These are phyloP conservation scores for Chrysolophus pictus DNA, from an alignment of 2,797 vertebrate species.

Conservation along the genomic window DNA sequence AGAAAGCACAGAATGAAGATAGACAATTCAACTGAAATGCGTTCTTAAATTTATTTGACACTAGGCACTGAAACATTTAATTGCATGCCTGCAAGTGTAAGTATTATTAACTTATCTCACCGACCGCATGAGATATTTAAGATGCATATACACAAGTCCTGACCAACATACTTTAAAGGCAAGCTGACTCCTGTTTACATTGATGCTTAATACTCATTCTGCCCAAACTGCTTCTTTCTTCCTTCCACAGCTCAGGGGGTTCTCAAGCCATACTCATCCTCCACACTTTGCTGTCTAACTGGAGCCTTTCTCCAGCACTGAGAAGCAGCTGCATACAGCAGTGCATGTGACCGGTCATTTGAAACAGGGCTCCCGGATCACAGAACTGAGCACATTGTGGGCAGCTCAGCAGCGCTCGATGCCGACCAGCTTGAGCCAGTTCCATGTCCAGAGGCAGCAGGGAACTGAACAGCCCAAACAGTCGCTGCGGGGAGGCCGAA, in stretches of 20 bases:
- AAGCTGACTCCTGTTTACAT: neutral
- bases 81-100: neutral
- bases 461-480: neutral
- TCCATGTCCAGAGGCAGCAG: constrained; percentile 1
- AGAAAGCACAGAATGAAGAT: neutral
- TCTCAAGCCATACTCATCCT: neutral
- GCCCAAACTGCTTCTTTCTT: neutral
- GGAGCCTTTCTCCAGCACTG: neutral
- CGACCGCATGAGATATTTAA: neutral
- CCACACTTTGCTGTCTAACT: neutral
- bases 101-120: neutral
- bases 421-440: neutral
- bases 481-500: neutral
- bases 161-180: neutral
- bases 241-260: neutral
- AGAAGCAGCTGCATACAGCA: neutral
- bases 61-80: neutral
- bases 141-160: neutral
- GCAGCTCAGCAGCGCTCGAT: neutral
- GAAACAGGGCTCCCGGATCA: neutral
- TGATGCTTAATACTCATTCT: neutral
- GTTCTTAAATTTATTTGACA: neutral
- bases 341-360: neutral
- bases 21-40: neutral
- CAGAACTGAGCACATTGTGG: neutral